These are phyloP conservation scores for Standfussiana lucernea DNA, from an alignment of 2,888 invertebrate species.

Conservation along the genomic window DNA sequence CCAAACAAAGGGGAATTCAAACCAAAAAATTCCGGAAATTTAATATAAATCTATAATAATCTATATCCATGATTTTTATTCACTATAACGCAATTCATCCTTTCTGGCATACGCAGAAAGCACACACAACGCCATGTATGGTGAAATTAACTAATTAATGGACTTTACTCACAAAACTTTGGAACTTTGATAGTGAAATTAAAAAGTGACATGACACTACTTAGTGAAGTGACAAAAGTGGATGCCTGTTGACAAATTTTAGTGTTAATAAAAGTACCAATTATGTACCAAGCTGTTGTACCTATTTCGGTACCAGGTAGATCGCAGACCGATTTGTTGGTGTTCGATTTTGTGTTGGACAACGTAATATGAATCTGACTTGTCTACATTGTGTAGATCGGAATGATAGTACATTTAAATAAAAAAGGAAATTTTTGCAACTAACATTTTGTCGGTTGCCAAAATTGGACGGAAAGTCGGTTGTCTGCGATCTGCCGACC, in stretches of 20 bases:
- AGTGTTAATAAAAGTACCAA: conserved; percentile 50
- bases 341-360: conserved; percentile 15
- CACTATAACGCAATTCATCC: conserved; percentile 15
- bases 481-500: conserved; percentile 14
- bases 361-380: background rate
- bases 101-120: background rate
- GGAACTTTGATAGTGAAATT: conserved; percentile 68
- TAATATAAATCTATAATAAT: background rate
- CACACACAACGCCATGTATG: conserved; percentile 24
- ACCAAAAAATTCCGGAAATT: background rate
- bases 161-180: conserved; percentile 49
- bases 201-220: conserved; percentile 60
- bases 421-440: background rate
- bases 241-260: conserved; percentile 58
- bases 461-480: background rate
- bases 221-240: conserved; percentile 61
- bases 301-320: background rate
- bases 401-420: background rate
- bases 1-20: background rate
- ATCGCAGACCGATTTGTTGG: background rate
- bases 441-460: background rate
- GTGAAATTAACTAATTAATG: conserved; percentile 32
- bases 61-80: conserved; percentile 5
- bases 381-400: background rate
- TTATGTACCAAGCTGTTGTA: conserved; percentile 27